Conservation (phyloP, 2,888 invertebrate genomes). For the Acleris literana region DNA sequence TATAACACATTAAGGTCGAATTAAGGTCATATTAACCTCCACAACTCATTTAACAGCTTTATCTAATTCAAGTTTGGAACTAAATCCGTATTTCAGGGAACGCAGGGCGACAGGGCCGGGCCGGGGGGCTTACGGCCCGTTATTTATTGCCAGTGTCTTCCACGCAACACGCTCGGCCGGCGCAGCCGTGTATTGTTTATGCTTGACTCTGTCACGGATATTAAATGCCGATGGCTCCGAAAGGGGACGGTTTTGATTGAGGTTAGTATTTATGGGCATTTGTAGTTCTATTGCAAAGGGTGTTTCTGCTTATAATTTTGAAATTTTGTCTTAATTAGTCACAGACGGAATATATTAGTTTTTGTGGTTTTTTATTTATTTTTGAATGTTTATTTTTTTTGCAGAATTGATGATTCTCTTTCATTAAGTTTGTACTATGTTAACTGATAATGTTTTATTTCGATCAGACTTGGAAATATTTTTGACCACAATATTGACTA, state of each 20-base stretch:
- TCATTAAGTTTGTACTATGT: too few relatives aligned
- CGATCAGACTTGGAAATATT: too few relatives aligned
- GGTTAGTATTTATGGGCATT: neutral
- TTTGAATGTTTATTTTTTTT: too few relatives aligned
- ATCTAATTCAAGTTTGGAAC: constrained; percentile 36
- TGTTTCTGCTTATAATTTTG: constrained; percentile 8
- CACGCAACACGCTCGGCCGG: constrained; percentile 28
- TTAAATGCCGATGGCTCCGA: neutral
- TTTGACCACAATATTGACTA: too few relatives aligned
- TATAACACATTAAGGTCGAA: constrained; percentile 10
- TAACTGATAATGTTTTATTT: too few relatives aligned
- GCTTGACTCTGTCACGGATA: neutral
- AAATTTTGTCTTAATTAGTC: neutral
- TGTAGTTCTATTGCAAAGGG: neutral
- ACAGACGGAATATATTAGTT: too few relatives aligned
- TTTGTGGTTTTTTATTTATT: too few relatives aligned
- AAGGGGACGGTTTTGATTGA: neutral
- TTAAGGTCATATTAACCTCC: constrained; percentile 36
- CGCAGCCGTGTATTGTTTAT: constrained; percentile 12
- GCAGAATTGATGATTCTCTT: too few relatives aligned
- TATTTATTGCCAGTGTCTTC: constrained; percentile 31
- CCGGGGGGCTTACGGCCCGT: constrained; percentile 28
- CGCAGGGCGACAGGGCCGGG: constrained; percentile 17
- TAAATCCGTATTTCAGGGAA: constrained; percentile 23
- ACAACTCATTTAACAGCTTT: constrained; percentile 35